A percentile compares a stretch with the other conserved stretches of the same genome.
Evolutionary conservation across 1,140 invertebrate species (phyloP).

Genomic region (Bombus sibiricus): DNA sequence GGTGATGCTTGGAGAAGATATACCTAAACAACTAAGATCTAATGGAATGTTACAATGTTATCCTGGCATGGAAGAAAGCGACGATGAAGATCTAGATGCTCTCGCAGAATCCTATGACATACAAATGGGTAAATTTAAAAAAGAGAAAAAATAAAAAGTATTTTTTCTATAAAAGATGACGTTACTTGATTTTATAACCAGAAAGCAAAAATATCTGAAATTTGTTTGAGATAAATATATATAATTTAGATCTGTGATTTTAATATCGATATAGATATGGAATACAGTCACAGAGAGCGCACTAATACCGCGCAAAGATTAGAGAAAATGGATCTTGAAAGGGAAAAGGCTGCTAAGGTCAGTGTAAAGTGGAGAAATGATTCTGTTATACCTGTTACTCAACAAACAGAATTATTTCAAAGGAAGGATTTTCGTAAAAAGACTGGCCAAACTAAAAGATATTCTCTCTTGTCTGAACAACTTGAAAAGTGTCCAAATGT

Average conservation of each 20-base stretch:
- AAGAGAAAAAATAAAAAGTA: background rate
- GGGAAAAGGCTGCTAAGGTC: slow-evolving; percentile 90
- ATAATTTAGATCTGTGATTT: background rate
- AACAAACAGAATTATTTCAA: slow-evolving; percentile 88
- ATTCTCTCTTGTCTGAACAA: slow-evolving; percentile 87
- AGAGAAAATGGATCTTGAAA: slow-evolving; percentile 94
- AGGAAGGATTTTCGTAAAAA: slow-evolving; percentile 82
- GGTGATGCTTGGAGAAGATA: slow-evolving; percentile 90
- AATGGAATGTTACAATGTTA: slow-evolving; percentile 86
- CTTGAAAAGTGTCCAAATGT: slow-evolving; percentile 89
- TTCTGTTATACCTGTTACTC: slow-evolving; percentile 83
- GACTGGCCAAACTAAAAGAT: slow-evolving; percentile 79
- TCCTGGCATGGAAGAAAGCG: slow-evolving; percentile 89
- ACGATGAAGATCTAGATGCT: slow-evolving; percentile 88
- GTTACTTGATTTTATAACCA: background rate
- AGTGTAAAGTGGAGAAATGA: slow-evolving; percentile 90
- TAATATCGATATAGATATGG: slow-evolving; percentile 78
- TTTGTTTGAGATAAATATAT: slow-evolving; percentile 44
- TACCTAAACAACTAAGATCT: slow-evolving; percentile 84
- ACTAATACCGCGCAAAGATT: slow-evolving; percentile 95
- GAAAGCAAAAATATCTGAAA: background rate
- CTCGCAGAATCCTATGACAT: slow-evolving; percentile 87
- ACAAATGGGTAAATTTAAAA: slow-evolving; percentile 84
- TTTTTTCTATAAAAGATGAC: background rate
- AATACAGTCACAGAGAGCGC: slow-evolving; percentile 86